A percentile compares a stretch with the other conserved stretches of the same genome.
phyloP scores from a whole-genome alignment of 2,888 invertebrate species.

The Brenthis ino region DNA sequence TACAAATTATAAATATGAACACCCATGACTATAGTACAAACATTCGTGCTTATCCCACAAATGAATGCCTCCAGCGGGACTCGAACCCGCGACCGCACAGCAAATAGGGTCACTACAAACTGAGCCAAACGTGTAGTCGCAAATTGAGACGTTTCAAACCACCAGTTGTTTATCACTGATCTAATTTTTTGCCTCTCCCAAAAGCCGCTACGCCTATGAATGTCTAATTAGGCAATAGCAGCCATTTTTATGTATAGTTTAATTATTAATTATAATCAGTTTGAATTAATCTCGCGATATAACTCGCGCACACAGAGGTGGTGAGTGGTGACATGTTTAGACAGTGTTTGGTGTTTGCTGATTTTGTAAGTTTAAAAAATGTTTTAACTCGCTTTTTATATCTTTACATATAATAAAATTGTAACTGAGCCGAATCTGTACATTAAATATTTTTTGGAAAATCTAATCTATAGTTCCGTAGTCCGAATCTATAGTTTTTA shows the following conservation, averaged over 20 bases:
- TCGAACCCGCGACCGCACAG: no score
- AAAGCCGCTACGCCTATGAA: slow-evolving; percentile 14
- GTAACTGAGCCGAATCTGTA: no score
- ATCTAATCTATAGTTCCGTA: no score
- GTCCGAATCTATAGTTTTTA: no score
- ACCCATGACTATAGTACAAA: no score
- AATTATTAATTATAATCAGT: slow-evolving; percentile 2
- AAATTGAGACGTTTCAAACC: not conserved
- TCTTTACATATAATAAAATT: no score
- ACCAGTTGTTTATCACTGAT: slow-evolving; percentile 6
- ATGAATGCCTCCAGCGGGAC: no score
- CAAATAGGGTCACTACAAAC: no score
- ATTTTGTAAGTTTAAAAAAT: slow-evolving; percentile 8
- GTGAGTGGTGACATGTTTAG: slow-evolving; percentile 1
- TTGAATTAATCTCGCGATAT: not conserved
- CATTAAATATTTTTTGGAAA: no score
- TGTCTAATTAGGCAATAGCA: slow-evolving; percentile 5
- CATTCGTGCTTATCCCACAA: no score
- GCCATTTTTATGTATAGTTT: not conserved
- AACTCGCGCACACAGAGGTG: not conserved
- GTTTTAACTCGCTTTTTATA: not conserved
- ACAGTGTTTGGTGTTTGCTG: slow-evolving; percentile 13
- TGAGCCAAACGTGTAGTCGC: no score
- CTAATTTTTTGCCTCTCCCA: not conserved
- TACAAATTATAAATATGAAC: no score